Evolutionary conservation across 2,888 invertebrate genomes (phyloP), one percentile per base, ranked within the genome.

Genomic region (Lymantria monacha): DNA sequence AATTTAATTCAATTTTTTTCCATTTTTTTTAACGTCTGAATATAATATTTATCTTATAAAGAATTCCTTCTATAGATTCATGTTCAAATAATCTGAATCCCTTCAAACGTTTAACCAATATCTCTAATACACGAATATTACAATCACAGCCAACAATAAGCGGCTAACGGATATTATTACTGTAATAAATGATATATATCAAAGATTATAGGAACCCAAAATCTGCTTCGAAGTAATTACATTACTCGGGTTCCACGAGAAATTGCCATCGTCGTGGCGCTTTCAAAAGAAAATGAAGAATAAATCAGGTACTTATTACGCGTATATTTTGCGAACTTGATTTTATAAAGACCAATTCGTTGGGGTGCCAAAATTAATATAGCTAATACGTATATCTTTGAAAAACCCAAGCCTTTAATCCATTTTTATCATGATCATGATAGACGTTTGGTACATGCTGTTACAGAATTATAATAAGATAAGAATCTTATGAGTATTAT

Each of bases 221-320:
- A 51, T 51, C 47, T 44, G 41, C 43, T 51, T 30, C 44, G 15
- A n/a, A 31, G 51, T 44, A 51, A 47, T 51, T 51, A 51, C 47
- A 36, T 41, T 51, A 51, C 41, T 46, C 30, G 43, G 47, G 41
- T 44, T 44, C 44, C 51, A 37, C 31, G 33, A 46, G 43, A 51
- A 42, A 44, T 47, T 33, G 47, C 43, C 33, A n/a, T 12, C n/a
- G 33, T 40, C 38, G 10, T 15, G 11, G 33, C 36, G 36, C 48
- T 13, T 22, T 30, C 8, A 40, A 42, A 47, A 43, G 42, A 48
- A 48, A 48, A 43, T 42, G 42, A 42, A 42, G 37, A 48, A 48
- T 48, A 42, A 48, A 48, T 48, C 40, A 43, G 30, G 36, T 43
- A 43, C 42, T 43, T 48, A 42, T 36, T 43, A 48, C 43, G 22